Percentiles rank a stretch among this genome's conserved stretches.
These are phyloP conservation scores for Porites rus DNA, from an alignment of 92 coral and sea anemone genomes.

Conservation along the genomic window DNA sequence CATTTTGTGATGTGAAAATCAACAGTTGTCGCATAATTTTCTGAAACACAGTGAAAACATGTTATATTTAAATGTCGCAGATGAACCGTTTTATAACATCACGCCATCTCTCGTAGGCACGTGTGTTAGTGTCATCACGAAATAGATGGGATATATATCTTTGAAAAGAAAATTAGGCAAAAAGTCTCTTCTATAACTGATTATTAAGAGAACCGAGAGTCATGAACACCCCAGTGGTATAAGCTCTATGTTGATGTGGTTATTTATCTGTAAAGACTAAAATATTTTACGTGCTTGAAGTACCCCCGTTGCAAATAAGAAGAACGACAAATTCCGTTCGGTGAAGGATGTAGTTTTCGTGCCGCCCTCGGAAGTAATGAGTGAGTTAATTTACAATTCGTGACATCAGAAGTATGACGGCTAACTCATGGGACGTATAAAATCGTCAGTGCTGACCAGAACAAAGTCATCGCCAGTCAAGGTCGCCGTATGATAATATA, in stretches of 20 bases:
- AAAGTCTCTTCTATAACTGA: not conserved
- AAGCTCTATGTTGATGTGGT: not conserved
- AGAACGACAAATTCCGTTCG: not conserved
- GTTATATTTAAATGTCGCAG: not conserved
- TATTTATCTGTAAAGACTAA: not conserved
- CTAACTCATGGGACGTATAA: not conserved
- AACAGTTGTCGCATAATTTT: not conserved
- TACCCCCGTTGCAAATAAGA: not conserved
- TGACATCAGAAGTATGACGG: conserved; percentile 14
- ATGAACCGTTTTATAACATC: conserved; percentile 3
- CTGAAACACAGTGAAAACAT: not conserved
- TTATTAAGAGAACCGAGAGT: not conserved
- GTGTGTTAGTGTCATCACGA: conserved; percentile 26
- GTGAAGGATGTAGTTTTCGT: conserved; percentile 1
- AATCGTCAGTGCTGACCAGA: not conserved
- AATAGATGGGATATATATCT: not conserved
- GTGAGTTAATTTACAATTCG: conserved; percentile 4
- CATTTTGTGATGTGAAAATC: not conserved
- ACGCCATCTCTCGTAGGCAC: conserved; percentile 31
- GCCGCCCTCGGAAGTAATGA: conserved; percentile 18
- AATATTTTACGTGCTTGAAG: not conserved
- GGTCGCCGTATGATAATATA: not conserved
- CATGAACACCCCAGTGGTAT: too few species aligned
- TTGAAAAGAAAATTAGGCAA: not conserved
- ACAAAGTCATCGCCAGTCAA: not conserved